These are phyloP conservation scores for Phalacrocorax pelagicus DNA, from an alignment of 2,113 vertebrate genomes.

Conservation along the genomic window DNA sequence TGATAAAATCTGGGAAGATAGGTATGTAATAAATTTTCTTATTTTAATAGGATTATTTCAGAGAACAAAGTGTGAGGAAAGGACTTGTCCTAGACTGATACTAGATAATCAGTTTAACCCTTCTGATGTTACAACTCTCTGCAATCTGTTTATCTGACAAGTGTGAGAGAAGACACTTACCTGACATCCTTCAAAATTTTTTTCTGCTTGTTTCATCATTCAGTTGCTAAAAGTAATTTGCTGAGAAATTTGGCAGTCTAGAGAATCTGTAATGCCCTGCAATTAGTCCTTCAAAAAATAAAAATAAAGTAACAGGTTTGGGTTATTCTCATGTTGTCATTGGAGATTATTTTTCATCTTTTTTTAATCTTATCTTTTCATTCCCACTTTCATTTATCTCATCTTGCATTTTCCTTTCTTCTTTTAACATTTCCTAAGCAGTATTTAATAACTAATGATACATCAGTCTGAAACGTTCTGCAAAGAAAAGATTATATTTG, in stretches of 20 bases:
- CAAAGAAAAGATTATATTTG: background rate
- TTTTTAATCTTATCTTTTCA: background rate
- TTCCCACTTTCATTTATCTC: background rate
- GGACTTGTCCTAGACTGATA: background rate
- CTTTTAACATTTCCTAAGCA: background rate
- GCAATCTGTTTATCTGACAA: background rate
- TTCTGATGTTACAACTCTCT: background rate
- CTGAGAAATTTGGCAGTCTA: background rate
- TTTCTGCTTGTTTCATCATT: background rate
- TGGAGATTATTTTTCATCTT: background rate
- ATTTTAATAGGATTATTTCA: conserved; percentile 72
- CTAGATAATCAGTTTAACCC: background rate
- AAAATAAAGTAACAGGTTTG: background rate
- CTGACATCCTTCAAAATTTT: background rate
- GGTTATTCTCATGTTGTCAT: background rate
- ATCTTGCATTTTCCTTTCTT: background rate
- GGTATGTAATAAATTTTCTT: conserved; percentile 64
- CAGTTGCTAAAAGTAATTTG: background rate
- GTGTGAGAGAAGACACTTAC: background rate
- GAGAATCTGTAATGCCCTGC: background rate
- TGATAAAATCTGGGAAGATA: conserved; percentile 75
- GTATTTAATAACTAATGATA: background rate
- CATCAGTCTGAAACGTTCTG: background rate
- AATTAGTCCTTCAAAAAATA: background rate
- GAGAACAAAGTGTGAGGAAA: conserved; percentile 44